phyloP scores from a whole-genome alignment of 2,797 vertebrate genomes.

The Oreortyx pictus region DNA sequence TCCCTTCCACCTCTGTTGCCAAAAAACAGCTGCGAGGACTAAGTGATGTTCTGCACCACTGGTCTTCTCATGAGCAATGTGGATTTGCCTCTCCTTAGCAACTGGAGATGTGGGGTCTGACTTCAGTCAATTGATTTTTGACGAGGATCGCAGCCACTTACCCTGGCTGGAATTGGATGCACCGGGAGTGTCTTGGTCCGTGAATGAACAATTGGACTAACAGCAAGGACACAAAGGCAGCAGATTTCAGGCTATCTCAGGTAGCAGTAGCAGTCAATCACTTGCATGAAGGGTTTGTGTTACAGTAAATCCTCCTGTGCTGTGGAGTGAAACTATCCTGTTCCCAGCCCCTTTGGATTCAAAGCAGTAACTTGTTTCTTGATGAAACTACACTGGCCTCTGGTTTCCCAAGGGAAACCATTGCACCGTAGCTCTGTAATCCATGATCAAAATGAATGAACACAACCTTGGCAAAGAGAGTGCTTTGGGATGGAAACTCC shows the following conservation, averaged over 20 bases:
- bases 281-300: background rate
- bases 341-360: background rate
- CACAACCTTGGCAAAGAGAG: fast-evolving
- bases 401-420: background rate
- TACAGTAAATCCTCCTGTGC: background rate
- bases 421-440: fast-evolving
- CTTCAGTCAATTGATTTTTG: slow-evolving; percentile 55
- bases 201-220: slow-evolving; percentile 3
- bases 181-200: background rate
- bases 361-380: background rate
- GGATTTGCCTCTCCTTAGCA: slow-evolving; percentile 38
- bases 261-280: slow-evolving; percentile 24
- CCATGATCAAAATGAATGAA: background rate
- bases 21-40: slow-evolving; percentile 44
- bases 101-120: slow-evolving; percentile 29
- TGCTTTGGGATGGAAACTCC: background rate
- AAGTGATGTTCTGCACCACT: slow-evolving; percentile 58
- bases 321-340: background rate
- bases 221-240: background rate
- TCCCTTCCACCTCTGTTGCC: background rate
- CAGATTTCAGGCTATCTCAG: background rate
- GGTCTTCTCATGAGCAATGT: background rate
- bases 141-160: background rate
- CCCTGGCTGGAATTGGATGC: background rate
- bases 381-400: background rate